phyloP scores from a whole-genome alignment of 2,888 invertebrate genomes.

The Drosophila multiciliata region DNA sequence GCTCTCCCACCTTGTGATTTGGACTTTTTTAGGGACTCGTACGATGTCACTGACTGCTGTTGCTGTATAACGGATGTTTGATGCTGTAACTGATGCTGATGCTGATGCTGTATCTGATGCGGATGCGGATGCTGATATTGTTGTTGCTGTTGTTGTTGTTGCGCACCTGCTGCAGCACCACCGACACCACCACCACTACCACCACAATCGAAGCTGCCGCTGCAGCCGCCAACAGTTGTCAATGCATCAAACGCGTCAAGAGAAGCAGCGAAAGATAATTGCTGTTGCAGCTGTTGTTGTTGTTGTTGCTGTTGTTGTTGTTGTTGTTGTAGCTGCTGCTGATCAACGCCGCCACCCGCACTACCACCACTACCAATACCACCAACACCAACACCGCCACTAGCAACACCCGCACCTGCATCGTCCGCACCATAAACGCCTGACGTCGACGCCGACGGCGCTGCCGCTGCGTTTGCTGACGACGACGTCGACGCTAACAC shows the following conservation, averaged over 20 bases:
- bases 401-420: conserved; percentile 75
- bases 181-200: conserved; percentile 35
- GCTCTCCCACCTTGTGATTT: conserved; percentile 97
- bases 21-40: conserved; percentile 91
- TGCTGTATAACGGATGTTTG: conserved; percentile 78
- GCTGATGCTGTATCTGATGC: conserved; percentile 62
- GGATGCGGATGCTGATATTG: conserved; percentile 58
- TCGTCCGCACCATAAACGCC: conserved; percentile 74
- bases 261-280: conserved; percentile 27
- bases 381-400: conserved; percentile 52
- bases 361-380: conserved; percentile 58
- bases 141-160: conserved; percentile 49
- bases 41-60: conserved; percentile 81
- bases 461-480: conserved; percentile 44
- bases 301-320: conserved; percentile 36
- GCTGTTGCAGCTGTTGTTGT: conserved; percentile 32
- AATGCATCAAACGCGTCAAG: conserved; percentile 52
- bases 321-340: conserved; percentile 44
- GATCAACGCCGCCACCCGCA: conserved; percentile 48
- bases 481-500: conserved; percentile 49
- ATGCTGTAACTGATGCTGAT: conserved; percentile 67
- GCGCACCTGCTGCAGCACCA: conserved; percentile 65
- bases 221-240: conserved; percentile 29
- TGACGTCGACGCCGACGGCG: conserved; percentile 40
- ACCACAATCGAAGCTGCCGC: conserved; percentile 20